phyloP scores from a whole-genome alignment of 2,797 vertebrate species.

The Onychomys arenicola region DNA sequence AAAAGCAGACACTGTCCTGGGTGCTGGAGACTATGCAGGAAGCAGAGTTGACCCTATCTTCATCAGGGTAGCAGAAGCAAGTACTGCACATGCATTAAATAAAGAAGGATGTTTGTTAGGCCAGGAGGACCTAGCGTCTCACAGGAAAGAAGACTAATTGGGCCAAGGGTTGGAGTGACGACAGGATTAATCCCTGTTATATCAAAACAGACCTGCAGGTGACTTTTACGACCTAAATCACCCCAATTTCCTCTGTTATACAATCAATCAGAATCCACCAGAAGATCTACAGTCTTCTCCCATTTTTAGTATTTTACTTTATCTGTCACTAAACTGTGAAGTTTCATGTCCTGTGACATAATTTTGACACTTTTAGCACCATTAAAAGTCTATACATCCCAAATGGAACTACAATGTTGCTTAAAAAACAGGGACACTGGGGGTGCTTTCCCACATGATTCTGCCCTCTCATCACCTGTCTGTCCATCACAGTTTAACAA shows the following conservation, averaged over 20 bases:
- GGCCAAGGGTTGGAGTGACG: too few relatives aligned
- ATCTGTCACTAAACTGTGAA: background rate
- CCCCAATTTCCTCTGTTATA: background rate
- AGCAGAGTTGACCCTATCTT: background rate
- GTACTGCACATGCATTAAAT: too few relatives aligned
- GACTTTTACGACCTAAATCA: background rate
- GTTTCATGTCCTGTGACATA: background rate
- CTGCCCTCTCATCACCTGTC: background rate
- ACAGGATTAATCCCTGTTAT: background rate
- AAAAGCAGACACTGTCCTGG: too few relatives aligned
- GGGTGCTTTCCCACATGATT: background rate
- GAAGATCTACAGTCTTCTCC: background rate
- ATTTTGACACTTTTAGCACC: background rate
- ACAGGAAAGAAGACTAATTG: background rate
- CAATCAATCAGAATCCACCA: background rate
- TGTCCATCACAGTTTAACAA: background rate
- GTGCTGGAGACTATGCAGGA: background rate
- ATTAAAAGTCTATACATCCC: background rate
- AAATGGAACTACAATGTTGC: background rate
- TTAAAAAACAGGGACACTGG: background rate
- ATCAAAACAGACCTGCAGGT: background rate
- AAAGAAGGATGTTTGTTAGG: background rate
- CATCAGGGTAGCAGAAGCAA: background rate
- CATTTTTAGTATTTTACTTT: background rate
- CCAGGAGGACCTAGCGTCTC: background rate